phyloP scores from a whole-genome alignment of 2,113 vertebrate species.

The Isichthys henryi region DNA sequence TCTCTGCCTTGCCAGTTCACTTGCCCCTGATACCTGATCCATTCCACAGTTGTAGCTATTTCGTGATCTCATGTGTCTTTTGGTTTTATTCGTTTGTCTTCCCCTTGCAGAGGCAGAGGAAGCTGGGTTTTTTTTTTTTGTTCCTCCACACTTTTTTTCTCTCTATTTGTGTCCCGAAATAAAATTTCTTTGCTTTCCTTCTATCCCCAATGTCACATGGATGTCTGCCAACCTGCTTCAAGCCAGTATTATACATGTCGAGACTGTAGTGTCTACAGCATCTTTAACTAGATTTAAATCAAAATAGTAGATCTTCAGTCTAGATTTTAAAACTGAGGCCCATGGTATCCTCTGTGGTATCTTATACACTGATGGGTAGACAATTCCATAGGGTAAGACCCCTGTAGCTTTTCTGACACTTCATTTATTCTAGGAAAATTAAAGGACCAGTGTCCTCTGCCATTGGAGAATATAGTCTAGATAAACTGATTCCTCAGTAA shows the following conservation, averaged over 20 bases:
- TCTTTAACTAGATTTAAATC: not conserved
- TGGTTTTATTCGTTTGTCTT: not conserved
- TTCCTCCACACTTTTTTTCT: not conserved
- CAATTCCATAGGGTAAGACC: not conserved
- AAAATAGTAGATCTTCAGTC: not conserved
- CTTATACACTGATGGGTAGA: not conserved
- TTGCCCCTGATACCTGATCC: not conserved
- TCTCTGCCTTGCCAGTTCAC: not conserved
- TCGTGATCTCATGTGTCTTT: not conserved
- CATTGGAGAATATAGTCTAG: not conserved
- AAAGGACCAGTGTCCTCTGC: not conserved
- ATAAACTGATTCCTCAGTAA: not conserved
- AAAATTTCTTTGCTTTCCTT: not conserved
- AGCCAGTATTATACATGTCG: not conserved
- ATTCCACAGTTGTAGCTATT: not conserved
- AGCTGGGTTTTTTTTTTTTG: not conserved
- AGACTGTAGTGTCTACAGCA: not conserved
- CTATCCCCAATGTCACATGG: not conserved
- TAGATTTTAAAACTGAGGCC: not conserved
- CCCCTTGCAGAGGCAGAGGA: not conserved
- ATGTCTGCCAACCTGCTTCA: not conserved
- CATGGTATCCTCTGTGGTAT: not conserved
- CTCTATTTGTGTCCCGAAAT: not conserved
- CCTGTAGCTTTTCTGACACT: not conserved
- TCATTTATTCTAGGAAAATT: not conserved